These are phyloP conservation scores for Antechinus flavipes DNA, from an alignment of 2,113 vertebrate genomes.

Conservation along the genomic window DNA sequence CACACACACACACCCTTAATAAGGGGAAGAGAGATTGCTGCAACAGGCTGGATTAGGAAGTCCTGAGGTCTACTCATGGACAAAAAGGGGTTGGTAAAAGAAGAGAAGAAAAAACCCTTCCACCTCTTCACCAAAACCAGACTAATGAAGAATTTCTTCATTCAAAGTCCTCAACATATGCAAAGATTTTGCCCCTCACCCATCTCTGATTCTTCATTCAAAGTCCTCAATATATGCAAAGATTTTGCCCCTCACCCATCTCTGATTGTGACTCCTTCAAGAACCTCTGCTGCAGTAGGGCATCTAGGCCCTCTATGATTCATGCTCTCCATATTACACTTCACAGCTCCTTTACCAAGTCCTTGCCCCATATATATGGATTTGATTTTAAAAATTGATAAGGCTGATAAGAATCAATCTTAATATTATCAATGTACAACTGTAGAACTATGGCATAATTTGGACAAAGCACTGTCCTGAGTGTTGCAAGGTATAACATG, in stretches of 20 bases:
- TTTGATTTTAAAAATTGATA: background rate
- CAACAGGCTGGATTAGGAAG: background rate
- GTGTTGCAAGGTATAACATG: no score
- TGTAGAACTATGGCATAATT: constrained; percentile 11
- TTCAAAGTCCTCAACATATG: background rate
- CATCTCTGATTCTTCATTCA: background rate
- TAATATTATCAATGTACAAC: constrained; percentile 51
- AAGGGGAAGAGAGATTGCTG: background rate
- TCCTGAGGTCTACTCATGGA: background rate
- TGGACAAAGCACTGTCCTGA: no score
- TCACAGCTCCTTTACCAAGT: background rate
- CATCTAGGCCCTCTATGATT: background rate
- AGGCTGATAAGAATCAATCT: background rate
- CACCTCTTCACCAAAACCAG: background rate
- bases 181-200: background rate
- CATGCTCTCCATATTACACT: background rate
- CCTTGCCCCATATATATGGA: background rate
- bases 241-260: background rate
- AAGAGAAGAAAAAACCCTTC: background rate
- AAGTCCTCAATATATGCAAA: background rate
- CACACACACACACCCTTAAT: background rate
- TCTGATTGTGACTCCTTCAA: background rate
- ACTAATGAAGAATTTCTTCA: background rate
- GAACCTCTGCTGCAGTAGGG: background rate
- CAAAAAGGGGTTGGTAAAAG: background rate